Percentiles rank a stretch among this genome's conserved stretches.
These are phyloP conservation scores for Dioctria linearis DNA, from an alignment of 2,888 invertebrate genomes.

Conservation along the genomic window DNA sequence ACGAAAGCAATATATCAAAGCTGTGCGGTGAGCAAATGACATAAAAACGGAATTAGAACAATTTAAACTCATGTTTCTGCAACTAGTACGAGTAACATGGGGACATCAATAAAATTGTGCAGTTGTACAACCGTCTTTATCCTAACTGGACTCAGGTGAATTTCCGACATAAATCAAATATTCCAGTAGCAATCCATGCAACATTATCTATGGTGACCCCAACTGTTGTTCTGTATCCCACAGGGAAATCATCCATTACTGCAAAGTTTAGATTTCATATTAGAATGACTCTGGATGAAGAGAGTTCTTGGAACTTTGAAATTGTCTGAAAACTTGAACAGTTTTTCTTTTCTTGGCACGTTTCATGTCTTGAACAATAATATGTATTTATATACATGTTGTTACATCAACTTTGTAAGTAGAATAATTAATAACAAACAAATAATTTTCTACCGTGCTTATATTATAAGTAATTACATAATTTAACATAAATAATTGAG, in stretches of 20 bases:
- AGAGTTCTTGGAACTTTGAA: conserved; percentile 1
- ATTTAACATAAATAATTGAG: too few relatives aligned
- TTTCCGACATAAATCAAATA: conserved; percentile 55
- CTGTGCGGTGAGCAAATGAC: too few relatives aligned
- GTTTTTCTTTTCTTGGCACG: neutral
- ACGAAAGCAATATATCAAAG: neutral
- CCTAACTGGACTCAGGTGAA: conserved; percentile 5
- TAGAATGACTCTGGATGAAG: conserved; percentile 10
- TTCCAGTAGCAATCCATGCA: conserved; percentile 56
- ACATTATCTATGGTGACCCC: conserved; percentile 55
- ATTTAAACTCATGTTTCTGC: conserved; percentile 14
- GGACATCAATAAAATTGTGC: conserved; percentile 42
- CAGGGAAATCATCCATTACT: conserved; percentile 46
- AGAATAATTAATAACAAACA: too few relatives aligned
- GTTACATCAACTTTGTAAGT: too few relatives aligned
- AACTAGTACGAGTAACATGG: neutral
- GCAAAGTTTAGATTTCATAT: conserved; percentile 31
- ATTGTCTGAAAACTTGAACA: neutral
- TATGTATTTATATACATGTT: too few relatives aligned
- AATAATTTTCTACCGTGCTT: too few relatives aligned
- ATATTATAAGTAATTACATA: too few relatives aligned
- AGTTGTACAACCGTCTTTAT: neutral
- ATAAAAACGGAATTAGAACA: neutral
- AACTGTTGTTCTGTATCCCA: conserved; percentile 23
- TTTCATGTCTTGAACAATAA: neutral